Conservation (phyloP, 2,888 invertebrate species). For the Cryptus armator region DNA sequence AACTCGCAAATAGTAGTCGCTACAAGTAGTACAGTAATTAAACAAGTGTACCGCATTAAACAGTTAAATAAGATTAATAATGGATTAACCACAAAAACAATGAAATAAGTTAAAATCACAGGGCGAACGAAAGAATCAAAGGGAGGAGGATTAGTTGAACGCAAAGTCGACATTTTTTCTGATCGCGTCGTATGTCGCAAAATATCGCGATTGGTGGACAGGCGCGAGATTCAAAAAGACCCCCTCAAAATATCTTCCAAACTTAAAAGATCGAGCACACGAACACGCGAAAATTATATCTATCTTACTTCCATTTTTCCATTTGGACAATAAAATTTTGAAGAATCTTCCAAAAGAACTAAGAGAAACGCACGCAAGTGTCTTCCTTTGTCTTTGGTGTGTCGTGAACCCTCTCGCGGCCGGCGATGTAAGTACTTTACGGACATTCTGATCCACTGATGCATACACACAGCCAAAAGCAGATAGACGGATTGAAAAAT, state of each 20-base stretch:
- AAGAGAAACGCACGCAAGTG: conserved; percentile 35
- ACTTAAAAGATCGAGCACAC: conserved; percentile 19
- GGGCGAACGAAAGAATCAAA: conserved; percentile 43
- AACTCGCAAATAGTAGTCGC: conserved; percentile 84
- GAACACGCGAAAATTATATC: conserved; percentile 40
- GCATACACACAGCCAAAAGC: conserved; percentile 23
- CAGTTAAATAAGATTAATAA: conserved; percentile 83
- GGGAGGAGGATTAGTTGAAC: conserved; percentile 69
- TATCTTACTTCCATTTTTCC: conserved; percentile 52
- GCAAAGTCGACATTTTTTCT: conserved; percentile 82
- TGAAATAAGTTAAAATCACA: conserved; percentile 46
- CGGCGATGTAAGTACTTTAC: background rate
- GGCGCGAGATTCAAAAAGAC: conserved; percentile 67
- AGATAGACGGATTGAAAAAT: conserved; percentile 45
- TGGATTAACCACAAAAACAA: conserved; percentile 63
- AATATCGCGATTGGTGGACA: conserved; percentile 73
- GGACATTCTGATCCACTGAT: conserved; percentile 54
- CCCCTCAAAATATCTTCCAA: conserved; percentile 55
- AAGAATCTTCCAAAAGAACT: conserved; percentile 51
- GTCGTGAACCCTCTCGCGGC: conserved; percentile 1
- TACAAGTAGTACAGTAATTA: conserved; percentile 83
- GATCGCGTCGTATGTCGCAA: conserved; percentile 77
- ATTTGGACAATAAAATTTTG: conserved; percentile 29
- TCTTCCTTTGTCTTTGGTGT: conserved; percentile 54
- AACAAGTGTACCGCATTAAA: conserved; percentile 82